Conservation (phyloP, 1,140 invertebrate genomes). For the Whitmania pigra region DNA sequence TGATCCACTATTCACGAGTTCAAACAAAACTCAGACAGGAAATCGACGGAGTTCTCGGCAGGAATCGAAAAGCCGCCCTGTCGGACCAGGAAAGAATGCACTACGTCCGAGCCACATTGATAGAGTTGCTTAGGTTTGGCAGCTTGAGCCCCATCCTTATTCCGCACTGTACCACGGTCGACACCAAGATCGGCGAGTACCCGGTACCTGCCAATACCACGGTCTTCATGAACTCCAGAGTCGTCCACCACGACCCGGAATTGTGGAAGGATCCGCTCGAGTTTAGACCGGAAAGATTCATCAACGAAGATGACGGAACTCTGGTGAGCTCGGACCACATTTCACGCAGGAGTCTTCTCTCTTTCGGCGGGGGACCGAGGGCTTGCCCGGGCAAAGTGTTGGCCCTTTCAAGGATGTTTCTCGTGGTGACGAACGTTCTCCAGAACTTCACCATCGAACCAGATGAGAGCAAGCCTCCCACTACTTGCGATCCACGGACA, state of each 20-base stretch:
- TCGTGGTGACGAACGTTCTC: conserved; percentile 10
- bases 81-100: conserved; percentile 14
- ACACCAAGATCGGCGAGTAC: conserved; percentile 15
- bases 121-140: conserved; percentile 18
- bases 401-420: conserved; percentile 7
- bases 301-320: conserved; percentile 40
- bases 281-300: conserved; percentile 55
- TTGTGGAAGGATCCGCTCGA: conserved; percentile 57
- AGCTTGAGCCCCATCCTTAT: conserved; percentile 16
- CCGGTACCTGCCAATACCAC: conserved; percentile 14
- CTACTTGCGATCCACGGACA: conserved; percentile 10
- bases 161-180: conserved; percentile 14
- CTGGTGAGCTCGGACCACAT: conserved; percentile 35
- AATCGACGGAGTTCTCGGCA: conserved; percentile 11
- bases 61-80: background rate
- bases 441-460: conserved; percentile 10
- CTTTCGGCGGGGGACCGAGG: conserved; percentile 15
- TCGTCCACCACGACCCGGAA: conserved; percentile 55
- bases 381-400: conserved; percentile 15
- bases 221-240: conserved; percentile 19
- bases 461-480: background rate
- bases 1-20: conserved; percentile 10
- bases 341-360: background rate
- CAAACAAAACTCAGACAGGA: conserved; percentile 4
- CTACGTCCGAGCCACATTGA: conserved; percentile 16